Conservation (phyloP, 2,113 vertebrate species). For the Genyomyrus donnyi region DNA sequence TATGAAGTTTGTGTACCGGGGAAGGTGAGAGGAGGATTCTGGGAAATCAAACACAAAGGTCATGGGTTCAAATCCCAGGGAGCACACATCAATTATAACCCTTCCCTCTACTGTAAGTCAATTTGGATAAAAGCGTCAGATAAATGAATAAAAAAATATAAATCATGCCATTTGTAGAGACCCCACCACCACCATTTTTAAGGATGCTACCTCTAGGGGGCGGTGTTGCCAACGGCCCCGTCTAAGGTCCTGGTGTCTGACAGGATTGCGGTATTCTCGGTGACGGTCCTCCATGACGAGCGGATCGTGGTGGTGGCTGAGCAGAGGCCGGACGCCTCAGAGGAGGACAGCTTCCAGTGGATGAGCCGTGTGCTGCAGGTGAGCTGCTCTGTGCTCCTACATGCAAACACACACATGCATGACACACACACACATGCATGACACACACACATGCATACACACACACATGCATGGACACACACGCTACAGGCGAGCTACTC, state of each 20-base stretch:
- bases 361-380: constrained; percentile 96
- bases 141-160: not conserved
- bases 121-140: not conserved
- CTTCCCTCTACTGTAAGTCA: not conserved
- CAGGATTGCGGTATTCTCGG: constrained; percentile 93
- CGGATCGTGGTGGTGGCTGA: constrained; percentile 90
- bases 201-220: not conserved
- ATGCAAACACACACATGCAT: no score
- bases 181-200: not conserved
- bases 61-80: not conserved
- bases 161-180: not conserved
- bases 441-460: no score
- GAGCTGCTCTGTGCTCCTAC: constrained; percentile 8
- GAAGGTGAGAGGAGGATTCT: constrained; percentile 67
- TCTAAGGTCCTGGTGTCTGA: not conserved
- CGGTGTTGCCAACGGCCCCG: not conserved
- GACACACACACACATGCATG: no score
- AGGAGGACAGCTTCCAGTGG: constrained; percentile 98
- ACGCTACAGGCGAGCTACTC: no score
- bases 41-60: not conserved
- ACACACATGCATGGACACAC: no score
- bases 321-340: constrained; percentile 87
- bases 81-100: not conserved
- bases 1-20: constrained; percentile 96
- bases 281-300: constrained; percentile 84